Evolutionary conservation across 2,888 invertebrate species (phyloP).

Genomic region (Amphipyra berbera): DNA sequence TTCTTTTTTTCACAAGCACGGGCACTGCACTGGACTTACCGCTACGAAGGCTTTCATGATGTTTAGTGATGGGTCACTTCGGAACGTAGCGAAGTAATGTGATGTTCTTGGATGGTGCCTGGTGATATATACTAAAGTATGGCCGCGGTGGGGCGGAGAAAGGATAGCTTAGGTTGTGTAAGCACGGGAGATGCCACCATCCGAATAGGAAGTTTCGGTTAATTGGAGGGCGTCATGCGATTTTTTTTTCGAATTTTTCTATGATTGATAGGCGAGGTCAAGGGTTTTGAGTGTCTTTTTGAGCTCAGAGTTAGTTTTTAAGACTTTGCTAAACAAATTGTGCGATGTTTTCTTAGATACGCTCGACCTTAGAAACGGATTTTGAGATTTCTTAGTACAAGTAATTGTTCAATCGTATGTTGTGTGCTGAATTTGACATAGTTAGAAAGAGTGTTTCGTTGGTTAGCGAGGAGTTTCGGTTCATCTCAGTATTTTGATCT

Average conservation of each 20-base stretch:
- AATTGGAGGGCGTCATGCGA: conserved; percentile 83
- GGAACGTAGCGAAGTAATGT: conserved; percentile 85
- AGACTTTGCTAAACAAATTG: conserved; percentile 5
- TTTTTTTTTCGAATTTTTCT: conserved; percentile 66
- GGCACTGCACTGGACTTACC: conserved; percentile 85
- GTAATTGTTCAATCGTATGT: neutral
- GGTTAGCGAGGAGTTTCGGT: too few relatives aligned
- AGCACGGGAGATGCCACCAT: conserved; percentile 83
- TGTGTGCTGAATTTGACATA: neutral
- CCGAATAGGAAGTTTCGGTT: conserved; percentile 83
- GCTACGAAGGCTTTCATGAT: conserved; percentile 89
- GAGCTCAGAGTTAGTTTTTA: conserved; percentile 19
- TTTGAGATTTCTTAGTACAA: conserved; percentile 12
- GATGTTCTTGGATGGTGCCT: conserved; percentile 76
- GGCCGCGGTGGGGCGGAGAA: conserved; percentile 87
- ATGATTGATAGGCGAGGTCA: conserved; percentile 65
- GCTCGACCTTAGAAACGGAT: conserved; percentile 35
- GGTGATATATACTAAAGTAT: conserved; percentile 83
- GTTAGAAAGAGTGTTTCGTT: neutral
- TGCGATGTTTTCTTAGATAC: conserved; percentile 14
- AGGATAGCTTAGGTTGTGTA: conserved; percentile 86
- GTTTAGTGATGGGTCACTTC: conserved; percentile 86
- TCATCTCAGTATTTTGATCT: too few relatives aligned
- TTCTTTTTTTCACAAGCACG: conserved; percentile 67
- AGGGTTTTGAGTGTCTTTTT: conserved; percentile 62